These are phyloP conservation scores for Rhabdornis inornatus DNA, from an alignment of 2,113 vertebrate genomes.

Conservation along the genomic window DNA sequence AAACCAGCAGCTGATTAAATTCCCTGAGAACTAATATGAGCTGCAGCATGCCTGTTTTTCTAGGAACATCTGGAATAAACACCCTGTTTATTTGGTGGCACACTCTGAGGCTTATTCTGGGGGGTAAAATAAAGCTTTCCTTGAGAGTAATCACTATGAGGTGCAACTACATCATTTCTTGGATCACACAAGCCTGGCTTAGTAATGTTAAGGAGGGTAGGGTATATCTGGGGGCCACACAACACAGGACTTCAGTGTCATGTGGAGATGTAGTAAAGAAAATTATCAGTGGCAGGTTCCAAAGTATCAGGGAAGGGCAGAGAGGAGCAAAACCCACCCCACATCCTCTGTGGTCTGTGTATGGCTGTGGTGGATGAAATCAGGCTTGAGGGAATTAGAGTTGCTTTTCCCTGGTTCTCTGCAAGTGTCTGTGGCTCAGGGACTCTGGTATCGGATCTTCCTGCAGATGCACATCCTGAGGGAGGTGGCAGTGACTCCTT, in stretches of 20 bases:
- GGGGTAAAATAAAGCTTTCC: neutral
- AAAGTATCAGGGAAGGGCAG: neutral
- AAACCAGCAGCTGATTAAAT: neutral
- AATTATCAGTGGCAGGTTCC: neutral
- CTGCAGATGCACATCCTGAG: accelerated
- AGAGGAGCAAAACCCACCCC: neutral
- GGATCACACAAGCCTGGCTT: neutral
- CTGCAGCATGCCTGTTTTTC: neutral
- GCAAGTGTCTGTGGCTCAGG: neutral
- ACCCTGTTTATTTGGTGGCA: neutral
- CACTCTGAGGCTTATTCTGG: neutral
- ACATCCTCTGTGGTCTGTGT: accelerated
- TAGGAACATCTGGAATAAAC: neutral
- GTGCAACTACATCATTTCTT: neutral
- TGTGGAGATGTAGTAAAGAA: neutral
- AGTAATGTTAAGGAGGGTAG: neutral
- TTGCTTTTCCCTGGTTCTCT: neutral
- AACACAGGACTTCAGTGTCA: neutral
- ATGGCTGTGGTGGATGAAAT: neutral
- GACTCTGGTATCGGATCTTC: accelerated
- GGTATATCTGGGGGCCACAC: neutral
- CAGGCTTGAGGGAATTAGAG: neutral
- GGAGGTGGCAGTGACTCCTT: neutral
- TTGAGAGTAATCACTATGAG: neutral
- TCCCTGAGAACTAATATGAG: accelerated